Evolutionary conservation across 2,113 vertebrate species (phyloP).

Genomic region (Megaceryle torquata): DNA sequence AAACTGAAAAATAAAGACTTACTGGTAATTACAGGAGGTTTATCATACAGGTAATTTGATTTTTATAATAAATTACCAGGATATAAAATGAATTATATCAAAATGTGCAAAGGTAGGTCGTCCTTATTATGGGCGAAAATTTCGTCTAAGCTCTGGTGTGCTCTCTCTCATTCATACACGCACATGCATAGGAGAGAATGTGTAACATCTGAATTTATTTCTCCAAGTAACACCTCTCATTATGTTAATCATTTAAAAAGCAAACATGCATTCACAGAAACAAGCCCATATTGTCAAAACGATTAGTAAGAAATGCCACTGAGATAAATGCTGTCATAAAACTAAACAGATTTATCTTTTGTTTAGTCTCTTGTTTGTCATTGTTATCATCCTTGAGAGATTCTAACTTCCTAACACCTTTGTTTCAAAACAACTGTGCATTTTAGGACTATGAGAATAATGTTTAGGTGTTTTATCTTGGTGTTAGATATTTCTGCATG

Average conservation of each 20-base stretch:
- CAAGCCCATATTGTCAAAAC: neutral
- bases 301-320: neutral
- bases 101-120: neutral
- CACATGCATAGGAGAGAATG: neutral
- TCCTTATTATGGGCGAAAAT: constrained; percentile 11
- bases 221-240: neutral
- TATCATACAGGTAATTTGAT: constrained; percentile 37
- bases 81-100: neutral
- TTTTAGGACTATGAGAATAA: neutral
- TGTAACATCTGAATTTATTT: constrained; percentile 20
- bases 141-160: neutral
- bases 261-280: neutral
- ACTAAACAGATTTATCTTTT: neutral
- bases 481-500: neutral
- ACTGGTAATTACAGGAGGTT: constrained; percentile 30
- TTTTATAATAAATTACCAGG: constrained; percentile 37
- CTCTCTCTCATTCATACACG: neutral
- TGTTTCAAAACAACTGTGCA: neutral
- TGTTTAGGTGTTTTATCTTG: neutral
- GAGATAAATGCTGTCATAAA: neutral
- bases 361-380: neutral
- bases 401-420: neutral
- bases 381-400: neutral
- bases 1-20: constrained; percentile 40
- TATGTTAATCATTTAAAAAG: neutral